These are phyloP conservation scores for Paraescarpia echinospica DNA, from an alignment of 1,140 invertebrate genomes.

Conservation along the genomic window DNA sequence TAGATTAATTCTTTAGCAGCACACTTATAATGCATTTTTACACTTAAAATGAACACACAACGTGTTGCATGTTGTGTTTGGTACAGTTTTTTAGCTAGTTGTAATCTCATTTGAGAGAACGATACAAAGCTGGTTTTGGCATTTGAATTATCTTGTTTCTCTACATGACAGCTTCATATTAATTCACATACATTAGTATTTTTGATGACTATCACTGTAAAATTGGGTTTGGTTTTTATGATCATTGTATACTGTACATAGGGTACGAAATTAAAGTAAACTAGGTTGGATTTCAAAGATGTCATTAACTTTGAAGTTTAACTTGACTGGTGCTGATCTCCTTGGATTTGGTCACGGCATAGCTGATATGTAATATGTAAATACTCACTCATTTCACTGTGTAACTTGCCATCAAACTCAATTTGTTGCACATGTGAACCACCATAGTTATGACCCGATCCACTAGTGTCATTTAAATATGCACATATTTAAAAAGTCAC, in stretches of 20 bases:
- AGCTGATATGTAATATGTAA: neutral
- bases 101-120: neutral
- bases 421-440: neutral
- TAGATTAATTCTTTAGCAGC: neutral
- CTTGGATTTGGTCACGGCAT: no score
- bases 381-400: neutral
- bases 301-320: neutral
- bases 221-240: no score
- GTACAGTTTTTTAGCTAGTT: neutral
- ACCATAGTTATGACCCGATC: neutral
- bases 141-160: no score
- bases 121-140: neutral
- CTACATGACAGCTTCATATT: no score
- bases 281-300: neutral
- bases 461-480: neutral
- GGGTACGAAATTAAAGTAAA: neutral
- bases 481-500: neutral
- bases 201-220: no score
- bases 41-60: neutral
- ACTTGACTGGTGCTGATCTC: neutral
- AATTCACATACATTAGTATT: no score
- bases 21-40: neutral
- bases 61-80: neutral
- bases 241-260: no score
- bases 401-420: neutral